Conservation (phyloP, 1,140 invertebrate species). For the Spodoptera litura region DNA sequence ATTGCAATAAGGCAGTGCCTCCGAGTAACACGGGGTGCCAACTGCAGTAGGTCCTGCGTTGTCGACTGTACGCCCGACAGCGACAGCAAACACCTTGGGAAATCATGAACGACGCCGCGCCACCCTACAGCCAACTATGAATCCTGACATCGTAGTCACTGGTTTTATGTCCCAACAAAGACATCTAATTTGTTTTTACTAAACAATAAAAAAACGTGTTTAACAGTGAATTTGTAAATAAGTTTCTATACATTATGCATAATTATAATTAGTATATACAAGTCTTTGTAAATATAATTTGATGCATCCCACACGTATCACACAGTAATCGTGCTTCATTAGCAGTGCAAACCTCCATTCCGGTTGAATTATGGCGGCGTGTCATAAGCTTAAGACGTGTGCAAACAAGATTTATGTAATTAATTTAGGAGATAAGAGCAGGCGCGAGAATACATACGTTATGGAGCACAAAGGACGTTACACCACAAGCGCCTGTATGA, state of each 20-base stretch:
- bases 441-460: slow-evolving; percentile 74
- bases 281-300: slow-evolving; percentile 9
- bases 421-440: slow-evolving; percentile 85
- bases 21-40: slow-evolving; percentile 44
- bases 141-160: slow-evolving; percentile 41
- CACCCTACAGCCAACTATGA: slow-evolving; percentile 51
- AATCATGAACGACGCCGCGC: slow-evolving; percentile 69
- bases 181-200: slow-evolving; percentile 2
- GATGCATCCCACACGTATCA: slow-evolving; percentile 17
- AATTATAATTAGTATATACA: neutral
- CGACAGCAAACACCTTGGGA: slow-evolving; percentile 73
- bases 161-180: slow-evolving; percentile 29
- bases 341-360: slow-evolving; percentile 77
- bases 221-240: no score
- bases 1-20: slow-evolving; percentile 60
- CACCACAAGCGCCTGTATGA: slow-evolving; percentile 7
- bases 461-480: slow-evolving; percentile 72
- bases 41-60: slow-evolving; percentile 48
- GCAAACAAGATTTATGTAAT: slow-evolving; percentile 86
- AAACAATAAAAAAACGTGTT: neutral
- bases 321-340: slow-evolving; percentile 76
- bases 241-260: neutral
- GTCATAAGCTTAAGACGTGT: slow-evolving; percentile 85
- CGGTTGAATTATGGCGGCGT: slow-evolving; percentile 81
- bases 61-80: slow-evolving; percentile 62